Conservation (phyloP, 2,888 invertebrate species). For the Ashinkailepas kermadecensis region DNA sequence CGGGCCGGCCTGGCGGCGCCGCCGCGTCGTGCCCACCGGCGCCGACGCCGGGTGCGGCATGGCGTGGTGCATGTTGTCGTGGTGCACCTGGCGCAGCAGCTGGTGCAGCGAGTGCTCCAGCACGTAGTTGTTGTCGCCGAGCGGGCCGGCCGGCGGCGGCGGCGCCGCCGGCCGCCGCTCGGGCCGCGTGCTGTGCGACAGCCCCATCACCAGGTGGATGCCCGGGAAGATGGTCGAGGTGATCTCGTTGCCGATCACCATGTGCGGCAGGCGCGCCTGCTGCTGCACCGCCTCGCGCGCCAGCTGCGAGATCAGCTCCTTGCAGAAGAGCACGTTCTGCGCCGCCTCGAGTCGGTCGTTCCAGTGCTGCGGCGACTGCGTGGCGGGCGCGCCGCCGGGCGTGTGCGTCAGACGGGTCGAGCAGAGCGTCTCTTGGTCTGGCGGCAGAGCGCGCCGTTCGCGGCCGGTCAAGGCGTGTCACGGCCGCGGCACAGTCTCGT, state of each 20-base stretch:
- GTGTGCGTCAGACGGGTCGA: constrained; percentile 43
- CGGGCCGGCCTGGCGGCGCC: constrained; percentile 82
- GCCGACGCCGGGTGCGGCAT: constrained; percentile 79
- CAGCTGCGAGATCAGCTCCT: constrained; percentile 86
- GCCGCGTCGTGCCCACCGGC: constrained; percentile 84
- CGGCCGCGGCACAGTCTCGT: too few relatives aligned
- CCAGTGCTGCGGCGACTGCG: constrained; percentile 66
- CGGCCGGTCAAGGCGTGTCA: too few relatives aligned
- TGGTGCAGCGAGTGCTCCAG: constrained; percentile 93
- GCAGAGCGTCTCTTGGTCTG: constrained; percentile 83
- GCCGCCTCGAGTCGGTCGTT: constrained; percentile 94
- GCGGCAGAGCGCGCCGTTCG: constrained; percentile 27
- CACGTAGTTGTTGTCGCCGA: constrained; percentile 68
- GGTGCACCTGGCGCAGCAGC: constrained; percentile 69
- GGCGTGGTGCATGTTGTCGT: constrained; percentile 43
- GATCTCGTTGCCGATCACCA: constrained; percentile 95
- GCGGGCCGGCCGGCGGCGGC: constrained; percentile 43
- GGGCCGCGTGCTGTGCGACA: constrained; percentile 58
- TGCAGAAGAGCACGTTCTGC: constrained; percentile 93
- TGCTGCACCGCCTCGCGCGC: constrained; percentile 91
- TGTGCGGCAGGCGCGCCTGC: constrained; percentile 87
- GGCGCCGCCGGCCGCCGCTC: constrained; percentile 35
- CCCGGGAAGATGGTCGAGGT: constrained; percentile 90
- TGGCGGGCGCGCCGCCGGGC: constrained; percentile 54
- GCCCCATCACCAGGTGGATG: constrained; percentile 80